These are phyloP conservation scores for Monopterus albus DNA, from an alignment of 2,113 vertebrate genomes.

Conservation along the genomic window DNA sequence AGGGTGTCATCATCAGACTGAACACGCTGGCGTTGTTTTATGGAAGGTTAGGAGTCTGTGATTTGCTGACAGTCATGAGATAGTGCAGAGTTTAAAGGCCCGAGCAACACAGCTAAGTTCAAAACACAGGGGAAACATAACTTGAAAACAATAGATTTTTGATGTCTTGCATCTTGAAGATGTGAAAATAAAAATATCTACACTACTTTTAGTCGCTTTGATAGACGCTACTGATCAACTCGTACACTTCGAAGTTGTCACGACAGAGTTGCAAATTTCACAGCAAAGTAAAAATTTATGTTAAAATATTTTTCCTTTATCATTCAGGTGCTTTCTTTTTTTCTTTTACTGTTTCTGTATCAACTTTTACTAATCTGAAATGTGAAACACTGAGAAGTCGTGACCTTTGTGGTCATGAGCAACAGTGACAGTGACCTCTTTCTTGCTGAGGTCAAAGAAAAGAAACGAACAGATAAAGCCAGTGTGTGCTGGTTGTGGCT, in stretches of 20 bases:
- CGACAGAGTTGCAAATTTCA: conserved; percentile 18
- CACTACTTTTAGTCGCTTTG: conserved; percentile 28
- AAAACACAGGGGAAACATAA: conserved; percentile 20
- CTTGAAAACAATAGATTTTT: conserved; percentile 35
- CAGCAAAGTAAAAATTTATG: not conserved
- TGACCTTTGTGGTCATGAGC: not conserved
- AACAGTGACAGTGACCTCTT: not conserved
- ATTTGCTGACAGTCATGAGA: conserved; percentile 57
- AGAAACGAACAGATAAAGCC: not conserved
- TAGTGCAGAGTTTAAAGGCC: conserved; percentile 35
- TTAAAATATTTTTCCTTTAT: not conserved
- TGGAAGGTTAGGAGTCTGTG: conserved; percentile 46
- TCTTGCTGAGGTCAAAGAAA: not conserved
- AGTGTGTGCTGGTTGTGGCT: not conserved
- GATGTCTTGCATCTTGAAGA: conserved; percentile 30
- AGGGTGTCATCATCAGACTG: conserved; percentile 54
- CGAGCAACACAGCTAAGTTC: not conserved
- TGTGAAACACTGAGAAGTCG: not conserved
- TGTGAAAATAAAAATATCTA: conserved; percentile 60
- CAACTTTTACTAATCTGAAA: not conserved
- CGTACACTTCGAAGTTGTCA: conserved; percentile 21
- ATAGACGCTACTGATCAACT: conserved; percentile 31
- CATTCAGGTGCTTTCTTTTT: not conserved
- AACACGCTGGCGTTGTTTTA: conserved; percentile 41
- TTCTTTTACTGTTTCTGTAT: not conserved